Base-by-base conservation (phyloP, 2,888 invertebrate species). In the Mechanitis messenoides region DNA sequence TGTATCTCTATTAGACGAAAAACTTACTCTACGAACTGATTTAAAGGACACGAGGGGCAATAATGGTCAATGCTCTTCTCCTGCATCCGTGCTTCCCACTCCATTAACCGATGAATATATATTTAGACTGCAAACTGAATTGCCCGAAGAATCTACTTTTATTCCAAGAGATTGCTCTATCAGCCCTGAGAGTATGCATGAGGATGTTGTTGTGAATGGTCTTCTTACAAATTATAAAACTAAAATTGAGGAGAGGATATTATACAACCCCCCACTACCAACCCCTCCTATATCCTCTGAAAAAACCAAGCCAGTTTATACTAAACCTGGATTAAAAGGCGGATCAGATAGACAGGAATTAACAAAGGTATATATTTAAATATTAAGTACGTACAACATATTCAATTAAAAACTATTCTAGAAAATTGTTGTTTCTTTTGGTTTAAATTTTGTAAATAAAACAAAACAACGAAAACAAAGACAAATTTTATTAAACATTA, bases 71-170 rank as follows among this genome's bases (percentile, higher is more conserved):
- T 68, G 66, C 45, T 66, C 68, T 0, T 83, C 81, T 0, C 85
- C 87, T 0, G 71, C 81, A 1, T 78, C 77, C 0, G 69, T 76
- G 1, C 87, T 87, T 2, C 83, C 85, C 0, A 87, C 88, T 2
- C 90, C 90, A 12, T 58, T 89, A 50, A 84, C 82, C 1, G 89
- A 90, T 53, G 88, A 88, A 75, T 90, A 90, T 59, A 69, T 90
- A 0, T 90, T 90, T 59, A 80, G 83, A 66, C 74, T 90, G 2
- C 68, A 76, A 55, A 77, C 81, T 0, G 80, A 82, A 9, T 63
- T 85, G n/a, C 86, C 86, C 0, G 85, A 81, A 73, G 73, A 77
- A 3, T 67, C 69, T 1, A 74, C 77, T 6, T 77, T 78, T 0
- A 65, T 82, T 1, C 81, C 79, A 0, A 73, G 74, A 64, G 82